These are phyloP conservation scores for Phainopepla nitens DNA, from an alignment of 2,113 vertebrate genomes.

Conservation along the genomic window DNA sequence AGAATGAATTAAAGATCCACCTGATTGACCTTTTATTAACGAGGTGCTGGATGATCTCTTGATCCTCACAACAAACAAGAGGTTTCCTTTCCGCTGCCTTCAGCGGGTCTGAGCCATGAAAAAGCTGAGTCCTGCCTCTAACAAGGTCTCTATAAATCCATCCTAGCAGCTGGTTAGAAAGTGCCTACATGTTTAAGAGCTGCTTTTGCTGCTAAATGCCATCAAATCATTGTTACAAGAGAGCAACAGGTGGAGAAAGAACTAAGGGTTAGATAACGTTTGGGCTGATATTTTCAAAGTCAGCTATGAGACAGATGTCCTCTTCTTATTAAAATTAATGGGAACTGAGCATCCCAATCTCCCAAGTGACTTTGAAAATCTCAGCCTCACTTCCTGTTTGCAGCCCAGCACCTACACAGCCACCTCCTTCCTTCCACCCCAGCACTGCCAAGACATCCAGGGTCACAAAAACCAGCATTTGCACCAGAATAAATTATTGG, in stretches of 20 bases:
- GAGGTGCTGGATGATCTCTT: background rate
- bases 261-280: slow-evolving; percentile 35
- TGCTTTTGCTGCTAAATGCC: background rate
- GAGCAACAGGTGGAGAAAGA: slow-evolving; percentile 16
- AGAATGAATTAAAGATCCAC: background rate
- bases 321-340: slow-evolving; percentile 57
- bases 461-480: background rate
- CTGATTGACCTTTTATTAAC: background rate
- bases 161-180: background rate
- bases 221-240: background rate
- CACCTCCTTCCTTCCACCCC: background rate
- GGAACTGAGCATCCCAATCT: background rate
- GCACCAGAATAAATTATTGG: background rate
- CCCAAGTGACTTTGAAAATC: slow-evolving; percentile 38
- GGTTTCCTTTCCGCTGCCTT: background rate
- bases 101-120: background rate
- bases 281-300: slow-evolving; percentile 54
- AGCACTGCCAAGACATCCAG: background rate
- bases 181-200: background rate
- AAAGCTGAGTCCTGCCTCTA: background rate
- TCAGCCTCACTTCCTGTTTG: background rate
- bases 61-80: background rate
- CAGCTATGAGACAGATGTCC: slow-evolving; percentile 40
- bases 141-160: background rate
- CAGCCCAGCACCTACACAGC: background rate